These are phyloP conservation scores for Meliscaeva auricollis DNA, from an alignment of 2,888 invertebrate genomes.

Conservation along the genomic window DNA sequence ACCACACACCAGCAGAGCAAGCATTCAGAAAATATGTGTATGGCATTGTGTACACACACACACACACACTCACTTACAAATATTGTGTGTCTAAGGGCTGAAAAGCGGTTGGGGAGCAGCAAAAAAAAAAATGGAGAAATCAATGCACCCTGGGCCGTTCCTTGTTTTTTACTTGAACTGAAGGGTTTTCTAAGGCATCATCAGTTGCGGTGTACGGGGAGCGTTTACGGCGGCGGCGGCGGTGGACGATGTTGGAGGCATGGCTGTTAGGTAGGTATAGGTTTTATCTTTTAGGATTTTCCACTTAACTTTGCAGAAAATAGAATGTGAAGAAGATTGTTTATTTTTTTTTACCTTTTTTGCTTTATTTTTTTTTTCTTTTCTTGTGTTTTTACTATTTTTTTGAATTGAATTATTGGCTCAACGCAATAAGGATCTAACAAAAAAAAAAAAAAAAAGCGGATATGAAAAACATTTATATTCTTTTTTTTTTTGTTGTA, in stretches of 20 bases:
- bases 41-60: conserved; percentile 33
- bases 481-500: too few species aligned
- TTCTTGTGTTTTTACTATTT: conserved; percentile 35
- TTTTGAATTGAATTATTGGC: conserved; percentile 74
- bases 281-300: conserved; percentile 71
- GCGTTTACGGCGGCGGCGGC: neutral
- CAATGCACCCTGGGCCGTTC: conserved; percentile 72
- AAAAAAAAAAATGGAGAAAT: conserved; percentile 58
- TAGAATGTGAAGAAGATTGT: conserved; percentile 59
- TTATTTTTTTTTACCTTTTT: conserved; percentile 21
- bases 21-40: conserved; percentile 60
- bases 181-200: conserved; percentile 37
- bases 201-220: neutral
- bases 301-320: conserved; percentile 72
- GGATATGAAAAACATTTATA: conserved; percentile 59
- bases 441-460: conserved; percentile 7
- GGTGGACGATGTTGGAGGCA: conserved; percentile 28
- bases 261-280: conserved; percentile 47
- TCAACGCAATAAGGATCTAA: conserved; percentile 62
- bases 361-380: neutral
- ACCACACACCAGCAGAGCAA: conserved; percentile 12
- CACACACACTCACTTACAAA: conserved; percentile 7
- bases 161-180: conserved; percentile 48
- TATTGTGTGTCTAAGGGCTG: conserved; percentile 15
- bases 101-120: conserved; percentile 29